phyloP scores from a whole-genome alignment of 2,888 invertebrate genomes.

The Lithophane ornitopus region DNA sequence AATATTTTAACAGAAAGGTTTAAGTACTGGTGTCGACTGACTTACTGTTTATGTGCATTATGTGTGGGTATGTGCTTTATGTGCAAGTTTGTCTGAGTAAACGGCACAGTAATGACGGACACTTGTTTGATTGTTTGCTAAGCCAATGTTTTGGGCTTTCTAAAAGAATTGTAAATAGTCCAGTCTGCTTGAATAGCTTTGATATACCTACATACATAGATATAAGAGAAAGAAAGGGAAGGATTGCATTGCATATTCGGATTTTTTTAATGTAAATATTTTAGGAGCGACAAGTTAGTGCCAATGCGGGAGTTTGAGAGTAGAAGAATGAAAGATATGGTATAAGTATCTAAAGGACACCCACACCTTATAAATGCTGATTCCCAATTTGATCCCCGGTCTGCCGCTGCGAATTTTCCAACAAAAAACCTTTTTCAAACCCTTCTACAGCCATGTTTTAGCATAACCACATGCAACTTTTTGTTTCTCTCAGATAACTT shows the following conservation, averaged over 20 bases:
- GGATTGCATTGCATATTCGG: neutral
- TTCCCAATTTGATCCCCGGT: too few species aligned
- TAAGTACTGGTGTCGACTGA: neutral
- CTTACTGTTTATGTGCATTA: neutral
- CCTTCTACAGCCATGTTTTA: neutral
- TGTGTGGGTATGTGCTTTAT: neutral
- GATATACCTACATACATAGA: too few species aligned
- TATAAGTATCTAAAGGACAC: neutral
- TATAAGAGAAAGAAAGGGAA: neutral
- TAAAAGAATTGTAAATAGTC: conserved; percentile 17
- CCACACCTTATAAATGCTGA: neutral
- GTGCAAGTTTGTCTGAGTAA: conserved; percentile 5
- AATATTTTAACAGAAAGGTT: neutral
- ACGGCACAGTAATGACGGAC: conserved; percentile 6
- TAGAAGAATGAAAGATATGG: too few species aligned
- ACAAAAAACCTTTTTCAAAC: too few species aligned
- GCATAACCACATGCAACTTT: too few species aligned
- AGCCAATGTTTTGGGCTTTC: neutral
- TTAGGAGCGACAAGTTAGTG: too few species aligned
- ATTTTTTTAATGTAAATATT: neutral
- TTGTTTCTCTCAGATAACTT: too few species aligned
- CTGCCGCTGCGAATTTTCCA: neutral
- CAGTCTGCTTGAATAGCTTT: neutral
- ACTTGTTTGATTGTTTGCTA: conserved; percentile 14
- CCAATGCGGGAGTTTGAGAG: too few species aligned